Percentiles rank a stretch among this genome's conserved stretches.
Evolutionary conservation across 2,113 vertebrate genomes (phyloP).

Genomic region (Trochalopteron elliotii): DNA sequence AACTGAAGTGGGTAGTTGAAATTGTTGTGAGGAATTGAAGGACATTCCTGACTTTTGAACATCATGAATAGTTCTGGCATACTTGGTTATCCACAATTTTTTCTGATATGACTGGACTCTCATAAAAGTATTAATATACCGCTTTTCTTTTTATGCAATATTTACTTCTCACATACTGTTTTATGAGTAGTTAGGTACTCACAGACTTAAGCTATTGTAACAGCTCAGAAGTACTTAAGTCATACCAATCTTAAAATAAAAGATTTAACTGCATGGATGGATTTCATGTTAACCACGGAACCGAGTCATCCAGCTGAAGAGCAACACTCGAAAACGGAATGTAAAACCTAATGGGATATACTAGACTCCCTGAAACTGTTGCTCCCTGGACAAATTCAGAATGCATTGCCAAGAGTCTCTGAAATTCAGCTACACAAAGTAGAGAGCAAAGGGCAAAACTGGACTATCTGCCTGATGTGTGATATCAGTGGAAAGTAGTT

Average conservation of each 20-base stretch:
- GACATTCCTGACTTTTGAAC: not conserved
- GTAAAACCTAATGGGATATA: not conserved
- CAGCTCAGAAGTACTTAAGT: not conserved
- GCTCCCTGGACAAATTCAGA: not conserved
- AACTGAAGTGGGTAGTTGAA: not conserved
- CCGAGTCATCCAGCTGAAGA: not conserved
- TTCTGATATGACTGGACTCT: not conserved
- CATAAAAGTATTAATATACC: not conserved
- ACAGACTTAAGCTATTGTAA: not conserved
- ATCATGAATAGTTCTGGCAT: not conserved
- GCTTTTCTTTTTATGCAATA: not conserved
- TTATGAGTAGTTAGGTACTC: not conserved
- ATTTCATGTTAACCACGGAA: not conserved
- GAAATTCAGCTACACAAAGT: not conserved
- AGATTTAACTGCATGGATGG: not conserved
- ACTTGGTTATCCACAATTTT: not conserved
- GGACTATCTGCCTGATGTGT: not conserved
- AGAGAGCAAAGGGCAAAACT: not conserved
- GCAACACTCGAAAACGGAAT: not conserved
- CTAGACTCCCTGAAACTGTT: not conserved
- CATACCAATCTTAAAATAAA: not conserved
- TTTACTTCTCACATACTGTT: not conserved
- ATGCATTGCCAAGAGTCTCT: not conserved
- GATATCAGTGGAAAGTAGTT: not conserved
- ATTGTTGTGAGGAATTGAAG: not conserved